These are phyloP conservation scores for Pseudochirops corinnae DNA, from an alignment of 2,797 vertebrate species.

Conservation along the genomic window DNA sequence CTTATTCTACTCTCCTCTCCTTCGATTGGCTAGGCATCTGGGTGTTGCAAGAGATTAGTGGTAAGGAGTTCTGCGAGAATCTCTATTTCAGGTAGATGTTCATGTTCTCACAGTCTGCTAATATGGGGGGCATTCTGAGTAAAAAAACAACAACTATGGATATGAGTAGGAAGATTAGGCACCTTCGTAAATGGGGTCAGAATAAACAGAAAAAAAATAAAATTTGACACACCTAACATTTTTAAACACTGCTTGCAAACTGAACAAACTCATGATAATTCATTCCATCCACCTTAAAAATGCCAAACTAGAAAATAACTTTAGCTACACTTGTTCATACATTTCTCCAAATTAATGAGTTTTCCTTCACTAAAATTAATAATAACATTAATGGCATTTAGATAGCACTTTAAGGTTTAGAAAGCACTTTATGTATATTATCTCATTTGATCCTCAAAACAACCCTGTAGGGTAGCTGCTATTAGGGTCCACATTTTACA, in stretches of 20 bases:
- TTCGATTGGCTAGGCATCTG: too few relatives aligned
- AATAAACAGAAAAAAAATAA: neutral
- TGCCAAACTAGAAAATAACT: neutral
- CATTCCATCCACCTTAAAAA: neutral
- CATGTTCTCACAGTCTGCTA: neutral
- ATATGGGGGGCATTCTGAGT: neutral
- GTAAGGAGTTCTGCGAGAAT: neutral
- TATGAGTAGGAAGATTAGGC: neutral
- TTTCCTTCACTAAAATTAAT: neutral
- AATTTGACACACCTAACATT: neutral
- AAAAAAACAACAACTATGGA: neutral
- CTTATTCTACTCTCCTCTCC: neutral
- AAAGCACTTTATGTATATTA: neutral
- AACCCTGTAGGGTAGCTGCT: neutral
- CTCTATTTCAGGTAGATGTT: neutral
- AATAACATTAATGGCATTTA: too few relatives aligned
- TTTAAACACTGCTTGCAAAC: too few relatives aligned
- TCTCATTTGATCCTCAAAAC: neutral
- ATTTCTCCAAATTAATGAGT: neutral
- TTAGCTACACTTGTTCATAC: neutral
- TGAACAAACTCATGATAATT: neutral
- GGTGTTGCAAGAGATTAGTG: neutral
- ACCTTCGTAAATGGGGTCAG: neutral
- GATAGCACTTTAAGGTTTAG: neutral
- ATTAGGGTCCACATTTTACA: neutral